Conservation (phyloP, 2,113 vertebrate genomes). For the Macaca mulatta region DNA sequence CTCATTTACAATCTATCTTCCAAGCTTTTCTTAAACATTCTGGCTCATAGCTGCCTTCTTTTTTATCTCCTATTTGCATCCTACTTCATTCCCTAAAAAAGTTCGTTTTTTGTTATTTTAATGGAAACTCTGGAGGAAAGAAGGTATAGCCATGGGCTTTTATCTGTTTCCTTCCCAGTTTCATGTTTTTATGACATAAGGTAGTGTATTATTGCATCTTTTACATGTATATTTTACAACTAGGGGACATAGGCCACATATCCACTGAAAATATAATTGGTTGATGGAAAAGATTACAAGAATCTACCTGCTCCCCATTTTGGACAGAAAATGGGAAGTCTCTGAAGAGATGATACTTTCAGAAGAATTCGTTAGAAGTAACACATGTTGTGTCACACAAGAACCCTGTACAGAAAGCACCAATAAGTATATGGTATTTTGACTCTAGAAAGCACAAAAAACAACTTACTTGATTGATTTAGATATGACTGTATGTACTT, state of each 20-base stretch:
- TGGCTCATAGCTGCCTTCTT: not conserved
- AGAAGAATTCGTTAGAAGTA: conserved; percentile 4
- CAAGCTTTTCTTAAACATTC: not conserved
- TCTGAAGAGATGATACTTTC: not conserved
- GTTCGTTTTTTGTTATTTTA: not conserved
- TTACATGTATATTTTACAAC: not conserved
- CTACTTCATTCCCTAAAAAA: not conserved
- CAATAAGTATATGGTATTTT: not conserved
- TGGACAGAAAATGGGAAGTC: not conserved
- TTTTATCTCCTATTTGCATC: not conserved
- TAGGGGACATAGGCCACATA: not conserved
- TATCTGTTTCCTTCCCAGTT: not conserved
- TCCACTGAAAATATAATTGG: not conserved
- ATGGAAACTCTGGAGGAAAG: not conserved
- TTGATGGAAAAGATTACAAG: not conserved
- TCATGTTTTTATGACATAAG: not conserved
- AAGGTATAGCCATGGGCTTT: not conserved
- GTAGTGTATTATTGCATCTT: not conserved
- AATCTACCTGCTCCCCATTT: not conserved
- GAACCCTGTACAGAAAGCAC: not conserved
- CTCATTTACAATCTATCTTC: not conserved
- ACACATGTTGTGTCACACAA: not conserved
- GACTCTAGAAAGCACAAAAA: not conserved
- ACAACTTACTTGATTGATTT: not conserved
- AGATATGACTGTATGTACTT: not conserved